phyloP scores from a whole-genome alignment of 2,113 vertebrate species.

The Himantopus leucocephalus region DNA sequence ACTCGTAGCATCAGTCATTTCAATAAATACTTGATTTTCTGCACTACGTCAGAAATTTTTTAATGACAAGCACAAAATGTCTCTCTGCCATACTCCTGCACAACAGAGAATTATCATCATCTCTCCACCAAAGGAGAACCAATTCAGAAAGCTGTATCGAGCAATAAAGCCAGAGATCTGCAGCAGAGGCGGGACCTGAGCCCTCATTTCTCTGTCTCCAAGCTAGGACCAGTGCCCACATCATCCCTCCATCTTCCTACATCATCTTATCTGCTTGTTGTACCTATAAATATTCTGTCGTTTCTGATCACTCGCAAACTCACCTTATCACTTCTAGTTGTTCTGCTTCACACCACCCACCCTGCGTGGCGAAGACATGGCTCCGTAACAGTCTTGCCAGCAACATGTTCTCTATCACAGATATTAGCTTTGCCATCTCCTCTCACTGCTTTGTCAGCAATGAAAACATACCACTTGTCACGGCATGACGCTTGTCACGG shows the following conservation, averaged over 20 bases:
- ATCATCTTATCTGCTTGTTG: background rate
- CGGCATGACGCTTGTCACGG: rapidly evolving
- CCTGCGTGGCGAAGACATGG: background rate
- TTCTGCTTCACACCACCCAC: background rate
- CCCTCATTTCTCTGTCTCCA: background rate
- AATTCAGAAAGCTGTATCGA: background rate
- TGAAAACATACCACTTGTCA: background rate
- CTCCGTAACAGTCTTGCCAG: background rate
- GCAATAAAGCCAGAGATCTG: background rate
- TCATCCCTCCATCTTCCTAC: background rate
- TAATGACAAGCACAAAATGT: background rate
- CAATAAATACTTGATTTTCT: background rate
- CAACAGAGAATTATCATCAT: background rate
- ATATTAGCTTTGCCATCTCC: background rate
- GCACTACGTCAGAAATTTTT: background rate
- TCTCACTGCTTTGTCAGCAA: background rate
- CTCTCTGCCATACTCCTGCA: background rate
- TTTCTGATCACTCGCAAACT: background rate
- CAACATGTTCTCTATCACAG: background rate
- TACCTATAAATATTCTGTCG: background rate
- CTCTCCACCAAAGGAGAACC: background rate
- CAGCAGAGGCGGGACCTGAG: background rate
- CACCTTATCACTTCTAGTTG: background rate
- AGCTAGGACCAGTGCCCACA: background rate
- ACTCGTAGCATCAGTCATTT: background rate